Conservation (phyloP, 2,888 invertebrate genomes). For the Himalopsyche tibetana region DNA sequence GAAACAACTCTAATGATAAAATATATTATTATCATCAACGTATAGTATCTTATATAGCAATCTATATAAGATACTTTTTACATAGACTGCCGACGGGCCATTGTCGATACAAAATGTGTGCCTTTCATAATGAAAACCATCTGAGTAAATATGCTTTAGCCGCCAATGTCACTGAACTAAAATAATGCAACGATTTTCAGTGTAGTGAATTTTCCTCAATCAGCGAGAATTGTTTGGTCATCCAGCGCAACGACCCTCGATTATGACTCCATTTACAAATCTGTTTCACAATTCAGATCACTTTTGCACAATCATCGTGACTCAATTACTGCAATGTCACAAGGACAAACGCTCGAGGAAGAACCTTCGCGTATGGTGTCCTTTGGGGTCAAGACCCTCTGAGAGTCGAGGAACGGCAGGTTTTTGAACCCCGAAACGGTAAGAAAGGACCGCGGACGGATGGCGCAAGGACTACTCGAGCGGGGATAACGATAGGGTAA, state of each 20-base stretch:
- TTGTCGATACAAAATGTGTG: too few species aligned
- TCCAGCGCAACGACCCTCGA: slow-evolving; percentile 1
- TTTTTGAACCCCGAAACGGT: slow-evolving; percentile 39
- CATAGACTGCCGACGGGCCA: too few species aligned
- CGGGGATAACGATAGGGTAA: background rate
- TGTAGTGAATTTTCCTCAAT: background rate
- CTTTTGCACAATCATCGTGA: slow-evolving; percentile 24
- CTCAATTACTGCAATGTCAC: slow-evolving; percentile 2
- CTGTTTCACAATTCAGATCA: background rate
- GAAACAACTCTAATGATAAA: too few species aligned
- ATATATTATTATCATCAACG: too few species aligned
- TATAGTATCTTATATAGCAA: too few species aligned
- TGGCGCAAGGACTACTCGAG: background rate
- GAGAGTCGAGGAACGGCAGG: slow-evolving; percentile 12
- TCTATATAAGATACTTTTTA: too few species aligned
- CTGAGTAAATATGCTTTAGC: too few species aligned
- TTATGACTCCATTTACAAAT: background rate
- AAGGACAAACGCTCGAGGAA: slow-evolving; percentile 13
- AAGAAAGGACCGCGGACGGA: slow-evolving; percentile 32
- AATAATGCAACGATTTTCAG: background rate
- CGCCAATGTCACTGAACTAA: too few species aligned
- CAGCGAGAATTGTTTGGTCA: slow-evolving; percentile 6
- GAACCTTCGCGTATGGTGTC: slow-evolving; percentile 34
- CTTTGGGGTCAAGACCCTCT: slow-evolving; percentile 37
- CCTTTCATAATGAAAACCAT: too few species aligned